These are phyloP conservation scores for Sarcophaga variegata DNA, from an alignment of 2,888 invertebrate species.

Conservation along the genomic window DNA sequence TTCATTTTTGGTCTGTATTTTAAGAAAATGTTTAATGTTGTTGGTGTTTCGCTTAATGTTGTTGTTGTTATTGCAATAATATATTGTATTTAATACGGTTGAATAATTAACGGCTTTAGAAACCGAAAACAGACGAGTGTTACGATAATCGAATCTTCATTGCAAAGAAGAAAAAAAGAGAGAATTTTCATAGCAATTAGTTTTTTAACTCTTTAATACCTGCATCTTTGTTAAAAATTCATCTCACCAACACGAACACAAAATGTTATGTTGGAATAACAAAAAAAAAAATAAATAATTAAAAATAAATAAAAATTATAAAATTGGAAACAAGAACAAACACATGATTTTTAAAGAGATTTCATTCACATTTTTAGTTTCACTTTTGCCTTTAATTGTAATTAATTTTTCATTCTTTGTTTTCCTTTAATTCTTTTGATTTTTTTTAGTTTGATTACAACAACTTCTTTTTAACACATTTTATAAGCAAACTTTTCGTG, in stretches of 20 bases:
- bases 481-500: constrained; percentile 15
- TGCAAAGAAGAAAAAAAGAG: background rate
- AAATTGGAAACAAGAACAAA: background rate
- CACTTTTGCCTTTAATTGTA: constrained; percentile 32
- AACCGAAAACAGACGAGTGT: background rate
- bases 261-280: constrained; percentile 12
- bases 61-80: constrained; percentile 33
- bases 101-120: constrained; percentile 50
- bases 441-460: constrained; percentile 17
- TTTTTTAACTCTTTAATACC: too few relatives aligned
- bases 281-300: constrained; percentile 14
- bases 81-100: constrained; percentile 44
- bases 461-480: constrained; percentile 16
- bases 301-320: background rate
- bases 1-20: constrained; percentile 36
- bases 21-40: constrained; percentile 20
- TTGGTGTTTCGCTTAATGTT: background rate
- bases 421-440: background rate
- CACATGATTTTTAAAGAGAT: constrained; percentile 25
- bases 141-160: too few relatives aligned
- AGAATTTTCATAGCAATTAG: background rate
- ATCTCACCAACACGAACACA: constrained; percentile 5
- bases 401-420: background rate
- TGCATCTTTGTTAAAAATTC: too few relatives aligned
- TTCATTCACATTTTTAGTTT: constrained; percentile 57